Evolutionary conservation across 2,888 invertebrate species (phyloP).

Genomic region (Abrostola tripartita): DNA sequence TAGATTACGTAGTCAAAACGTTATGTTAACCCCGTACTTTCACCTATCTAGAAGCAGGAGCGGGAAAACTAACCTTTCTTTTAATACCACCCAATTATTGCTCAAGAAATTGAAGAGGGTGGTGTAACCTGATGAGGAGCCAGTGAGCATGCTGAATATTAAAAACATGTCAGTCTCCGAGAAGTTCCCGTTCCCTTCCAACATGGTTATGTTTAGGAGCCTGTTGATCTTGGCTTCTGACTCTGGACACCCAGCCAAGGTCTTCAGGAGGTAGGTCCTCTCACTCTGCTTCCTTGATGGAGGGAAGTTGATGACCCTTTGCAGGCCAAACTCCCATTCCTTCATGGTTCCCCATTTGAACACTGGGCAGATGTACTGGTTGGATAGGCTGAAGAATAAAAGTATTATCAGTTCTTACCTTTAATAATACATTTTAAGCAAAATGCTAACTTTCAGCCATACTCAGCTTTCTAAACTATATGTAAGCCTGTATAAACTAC

Average conservation of each 20-base stretch:
- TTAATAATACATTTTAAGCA: no score
- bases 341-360: constrained; percentile 94
- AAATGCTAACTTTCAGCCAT: no score
- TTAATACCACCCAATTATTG: constrained; percentile 91
- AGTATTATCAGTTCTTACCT: no score
- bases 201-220: constrained; percentile 90
- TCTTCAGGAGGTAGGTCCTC: constrained; percentile 93
- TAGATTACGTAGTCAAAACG: no score
- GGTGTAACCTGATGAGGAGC: constrained; percentile 91
- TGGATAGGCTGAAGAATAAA: constrained; percentile 88
- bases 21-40: background rate
- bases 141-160: constrained; percentile 92
- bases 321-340: constrained; percentile 95
- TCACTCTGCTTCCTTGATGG: constrained; percentile 91
- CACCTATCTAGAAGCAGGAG: background rate
- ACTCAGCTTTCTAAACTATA: no score
- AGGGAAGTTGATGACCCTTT: constrained; percentile 93
- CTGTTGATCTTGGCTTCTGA: constrained; percentile 90
- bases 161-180: constrained; percentile 93
- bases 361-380: constrained; percentile 93
- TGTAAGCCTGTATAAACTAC: background rate
- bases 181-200: constrained; percentile 92
- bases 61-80: constrained; percentile 87
- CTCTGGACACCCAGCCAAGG: constrained; percentile 93
- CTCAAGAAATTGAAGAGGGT: constrained; percentile 91